Evolutionary conservation across 2,888 invertebrate species (phyloP), one percentile per base, ranked within the genome.

Genomic region (Andrena dorsata): DNA sequence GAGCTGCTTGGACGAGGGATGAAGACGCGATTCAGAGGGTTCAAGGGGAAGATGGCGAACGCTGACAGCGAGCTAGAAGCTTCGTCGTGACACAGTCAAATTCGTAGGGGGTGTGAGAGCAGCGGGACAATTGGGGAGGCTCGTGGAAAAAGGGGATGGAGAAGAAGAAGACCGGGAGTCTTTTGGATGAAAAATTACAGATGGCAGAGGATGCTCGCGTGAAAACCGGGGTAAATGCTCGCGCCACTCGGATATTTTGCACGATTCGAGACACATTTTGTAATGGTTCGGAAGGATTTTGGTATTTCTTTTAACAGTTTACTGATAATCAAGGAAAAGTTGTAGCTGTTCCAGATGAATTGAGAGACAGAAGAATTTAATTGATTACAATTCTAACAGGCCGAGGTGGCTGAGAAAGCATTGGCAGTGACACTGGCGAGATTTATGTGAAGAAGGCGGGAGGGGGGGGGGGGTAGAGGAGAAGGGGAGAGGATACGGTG

Each of bases 61-160:
- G 72, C 30, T 74, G 86, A 83, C 81, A 80, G 83, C 80, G 78
- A 70, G 71, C 70, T 56, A 66, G 79, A 56, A 75, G 77, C 71
- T 68, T 66, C 82, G 84, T 85, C 86, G 88, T 80, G 89, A 84
- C 87, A 80, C 85, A 90, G 88, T 88, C 88, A 83, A 90, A 90
- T 89, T 91, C 88, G 76, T 87, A 84, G 79, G 82, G 65, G 47
- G 69, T 56, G 64, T 51, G 63, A 58, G 56, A 35, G 20, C 51
- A 26, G 20, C 10, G 56, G 47, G 28, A 66, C 56, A 56, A 23
- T 56, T 13, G 56, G 26, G 23, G 23, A 10, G 60, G 30, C n/a
- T 16, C n/a, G 41, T 41, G 35, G 28, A 63, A 51, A 69, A 47
- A 47, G 47, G 26, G 26, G 23, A 23, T 10, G 20, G 8, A 20